Evolutionary conservation across 2,113 vertebrate species (phyloP).

Genomic region (Sebastes fasciatus): DNA sequence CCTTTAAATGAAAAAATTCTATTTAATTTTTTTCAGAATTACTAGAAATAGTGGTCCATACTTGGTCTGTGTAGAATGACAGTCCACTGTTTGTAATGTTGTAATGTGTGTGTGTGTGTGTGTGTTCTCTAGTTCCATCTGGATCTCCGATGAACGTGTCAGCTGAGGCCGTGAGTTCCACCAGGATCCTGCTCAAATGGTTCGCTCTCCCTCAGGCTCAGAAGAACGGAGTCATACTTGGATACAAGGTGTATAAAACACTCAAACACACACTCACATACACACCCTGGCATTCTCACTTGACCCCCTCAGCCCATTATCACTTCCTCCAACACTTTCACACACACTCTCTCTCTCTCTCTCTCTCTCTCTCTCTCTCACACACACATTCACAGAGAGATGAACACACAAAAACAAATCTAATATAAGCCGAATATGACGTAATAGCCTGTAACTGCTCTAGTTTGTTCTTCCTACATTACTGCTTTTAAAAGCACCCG

Average conservation of each 20-base stretch:
- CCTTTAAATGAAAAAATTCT: too few species aligned
- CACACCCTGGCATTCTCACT: slow-evolving; percentile 18
- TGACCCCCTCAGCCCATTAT: slow-evolving; percentile 50
- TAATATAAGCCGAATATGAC: slow-evolving; percentile 64
- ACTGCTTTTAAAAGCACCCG: slow-evolving; percentile 46
- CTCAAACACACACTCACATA: slow-evolving; percentile 24
- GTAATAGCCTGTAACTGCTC: slow-evolving; percentile 78
- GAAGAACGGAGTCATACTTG: slow-evolving; percentile 93
- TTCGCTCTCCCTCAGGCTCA: slow-evolving; percentile 86
- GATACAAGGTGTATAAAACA: slow-evolving; percentile 90
- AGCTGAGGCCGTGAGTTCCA: slow-evolving; percentile 93
- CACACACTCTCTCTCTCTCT: background rate
- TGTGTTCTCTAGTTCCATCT: slow-evolving; percentile 88
- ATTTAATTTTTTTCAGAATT: background rate
- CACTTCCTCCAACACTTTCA: slow-evolving; percentile 39
- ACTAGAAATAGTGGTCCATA: background rate
- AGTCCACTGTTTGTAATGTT: background rate
- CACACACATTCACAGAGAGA: slow-evolving; percentile 3
- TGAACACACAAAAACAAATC: slow-evolving; percentile 34
- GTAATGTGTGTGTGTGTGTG: slow-evolving; percentile 38
- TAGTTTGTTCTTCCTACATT: slow-evolving; percentile 50
- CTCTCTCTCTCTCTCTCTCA: background rate
- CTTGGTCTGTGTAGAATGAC: background rate
- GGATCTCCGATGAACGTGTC: slow-evolving; percentile 91
- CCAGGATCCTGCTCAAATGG: slow-evolving; percentile 93